Evolutionary conservation across 2,888 invertebrate genomes (phyloP).

Genomic region (Microctonus aethiopoides): DNA sequence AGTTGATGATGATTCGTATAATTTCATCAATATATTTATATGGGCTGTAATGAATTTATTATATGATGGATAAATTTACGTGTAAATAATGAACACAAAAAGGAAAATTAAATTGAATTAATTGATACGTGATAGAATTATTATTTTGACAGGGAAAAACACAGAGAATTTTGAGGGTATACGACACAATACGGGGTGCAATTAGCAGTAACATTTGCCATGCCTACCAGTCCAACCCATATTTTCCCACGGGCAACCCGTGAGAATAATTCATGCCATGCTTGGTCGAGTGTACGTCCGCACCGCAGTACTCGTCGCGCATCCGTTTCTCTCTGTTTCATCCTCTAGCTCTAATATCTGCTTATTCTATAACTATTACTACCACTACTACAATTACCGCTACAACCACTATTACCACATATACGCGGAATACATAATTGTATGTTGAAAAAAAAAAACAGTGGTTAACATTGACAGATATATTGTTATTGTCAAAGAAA

Average conservation of each 20-base stretch:
- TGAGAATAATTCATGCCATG: constrained; percentile 66
- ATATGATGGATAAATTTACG: too few relatives aligned
- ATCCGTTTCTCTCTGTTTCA: constrained; percentile 29
- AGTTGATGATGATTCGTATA: background rate
- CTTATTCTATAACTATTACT: background rate
- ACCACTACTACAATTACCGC: too few relatives aligned
- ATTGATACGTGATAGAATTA: background rate
- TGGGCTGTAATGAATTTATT: too few relatives aligned
- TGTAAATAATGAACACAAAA: too few relatives aligned
- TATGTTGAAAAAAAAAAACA: too few relatives aligned
- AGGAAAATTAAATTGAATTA: background rate
- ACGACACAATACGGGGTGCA: constrained; percentile 41
- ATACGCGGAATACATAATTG: background rate
- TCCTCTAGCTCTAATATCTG: constrained; percentile 11
- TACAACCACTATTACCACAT: too few relatives aligned
- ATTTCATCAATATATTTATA: too few relatives aligned
- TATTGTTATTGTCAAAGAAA: too few relatives aligned
- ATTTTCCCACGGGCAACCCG: constrained; percentile 66
- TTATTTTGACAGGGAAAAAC: constrained; percentile 19
- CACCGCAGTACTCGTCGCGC: constrained; percentile 30
- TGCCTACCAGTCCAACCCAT: constrained; percentile 61
- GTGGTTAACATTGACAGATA: too few relatives aligned
- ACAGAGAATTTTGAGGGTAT: constrained; percentile 28
- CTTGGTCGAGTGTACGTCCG: constrained; percentile 46
- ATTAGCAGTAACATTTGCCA: constrained; percentile 64